Evolutionary conservation across 1,140 invertebrate species (phyloP), one percentile per base, ranked within the genome.

Genomic region (Andrena cerasifolii): DNA sequence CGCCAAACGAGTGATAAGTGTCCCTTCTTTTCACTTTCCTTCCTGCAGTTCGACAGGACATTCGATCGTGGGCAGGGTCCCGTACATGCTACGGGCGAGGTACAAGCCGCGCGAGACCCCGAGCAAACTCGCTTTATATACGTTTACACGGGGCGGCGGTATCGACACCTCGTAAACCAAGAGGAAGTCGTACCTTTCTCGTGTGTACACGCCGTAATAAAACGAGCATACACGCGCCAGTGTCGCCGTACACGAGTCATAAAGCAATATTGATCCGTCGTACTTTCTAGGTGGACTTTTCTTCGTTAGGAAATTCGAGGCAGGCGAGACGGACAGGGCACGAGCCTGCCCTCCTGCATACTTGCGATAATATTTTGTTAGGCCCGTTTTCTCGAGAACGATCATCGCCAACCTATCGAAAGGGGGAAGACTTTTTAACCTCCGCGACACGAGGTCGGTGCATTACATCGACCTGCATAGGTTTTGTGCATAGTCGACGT

Each of bases 81-180:
- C 10, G 58, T 40, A 61, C 58, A 24, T 31, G 18, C 4, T 43
- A 12, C 4, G 14, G 14, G 33, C 3, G 36, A 16, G 12, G 7
- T 45, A 45, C 33, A 47, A 26, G 18, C n/a, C 28, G 63, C 28
- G 28, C 49, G 62, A 40, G 70, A 31, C 51, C 36, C 40, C 66
- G 54, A 75, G 80, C 56, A 84, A 82, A 84, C 80, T 58, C 53
- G 47, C 80, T 70, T 75, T 84, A 83, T 78, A 72, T 71, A 68
- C 81, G 76, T 79, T 83, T 84, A 83, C 71, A 76, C 21, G 54
- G 82, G 68, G 67, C 80, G 49, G n/a, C 70, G 59, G 66, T 83
- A 84, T 83, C 82, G 82, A 83, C 82, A 84, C 77, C 81, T 84
- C 82, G 71, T 84, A 84, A 84, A 84, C 63, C 80, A 82, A 56